phyloP scores from a whole-genome alignment of 2,113 vertebrate species.

The Chrysochloris asiatica region DNA sequence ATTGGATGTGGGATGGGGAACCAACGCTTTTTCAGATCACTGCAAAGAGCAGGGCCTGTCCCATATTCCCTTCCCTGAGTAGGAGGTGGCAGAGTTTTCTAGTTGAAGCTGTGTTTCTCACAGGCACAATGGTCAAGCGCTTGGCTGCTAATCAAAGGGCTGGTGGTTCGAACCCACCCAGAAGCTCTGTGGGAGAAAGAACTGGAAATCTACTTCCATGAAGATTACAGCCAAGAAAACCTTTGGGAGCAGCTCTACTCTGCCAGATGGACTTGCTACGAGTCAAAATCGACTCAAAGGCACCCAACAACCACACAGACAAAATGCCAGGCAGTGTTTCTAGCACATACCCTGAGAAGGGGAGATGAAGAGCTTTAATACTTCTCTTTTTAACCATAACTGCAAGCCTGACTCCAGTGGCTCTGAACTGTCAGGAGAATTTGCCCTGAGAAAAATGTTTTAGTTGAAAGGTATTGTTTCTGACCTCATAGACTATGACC shows the following conservation, averaged over 20 bases:
- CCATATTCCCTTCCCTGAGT: not conserved
- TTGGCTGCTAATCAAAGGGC: not conserved
- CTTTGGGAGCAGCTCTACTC: not conserved
- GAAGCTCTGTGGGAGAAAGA: not conserved
- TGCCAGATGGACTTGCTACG: not conserved
- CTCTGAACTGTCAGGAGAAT: constrained; percentile 45
- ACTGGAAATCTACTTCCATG: not conserved
- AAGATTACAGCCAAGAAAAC: not conserved
- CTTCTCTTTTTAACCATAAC: not conserved
- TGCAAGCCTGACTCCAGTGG: constrained; percentile 33
- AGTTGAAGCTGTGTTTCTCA: not conserved
- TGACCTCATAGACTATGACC: constrained; percentile 55
- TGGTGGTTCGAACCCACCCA: not conserved
- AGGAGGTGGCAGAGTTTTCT: not conserved
- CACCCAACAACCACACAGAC: not conserved
- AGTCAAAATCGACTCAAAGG: not conserved
- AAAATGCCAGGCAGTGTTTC: not conserved
- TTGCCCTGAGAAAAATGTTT: constrained; percentile 66
- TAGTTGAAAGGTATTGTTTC: constrained; percentile 64
- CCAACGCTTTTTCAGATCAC: not conserved
- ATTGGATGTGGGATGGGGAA: not conserved
- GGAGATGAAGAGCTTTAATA: not conserved
- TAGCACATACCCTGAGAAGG: not conserved
- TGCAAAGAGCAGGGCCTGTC: not conserved
- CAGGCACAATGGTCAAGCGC: not conserved